Conservation (phyloP, 2,113 vertebrate genomes). For the Coreoperca whiteheadi region DNA sequence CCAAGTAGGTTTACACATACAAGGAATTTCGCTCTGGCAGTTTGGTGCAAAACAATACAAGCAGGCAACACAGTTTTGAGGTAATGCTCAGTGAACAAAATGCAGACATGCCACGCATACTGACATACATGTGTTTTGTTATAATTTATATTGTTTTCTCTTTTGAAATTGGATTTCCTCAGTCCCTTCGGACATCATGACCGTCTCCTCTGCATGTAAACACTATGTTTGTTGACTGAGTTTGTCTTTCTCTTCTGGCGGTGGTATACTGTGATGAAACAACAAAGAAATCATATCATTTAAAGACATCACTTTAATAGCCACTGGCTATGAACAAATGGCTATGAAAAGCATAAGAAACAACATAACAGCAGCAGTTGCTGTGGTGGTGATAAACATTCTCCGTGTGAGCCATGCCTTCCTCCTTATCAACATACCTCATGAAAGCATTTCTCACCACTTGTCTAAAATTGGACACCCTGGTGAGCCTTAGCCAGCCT, state of each 20-base stretch:
- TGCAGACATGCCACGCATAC: conserved; percentile 25
- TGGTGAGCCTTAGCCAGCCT: conserved; percentile 51
- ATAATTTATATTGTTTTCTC: conserved; percentile 5
- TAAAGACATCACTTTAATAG: not conserved
- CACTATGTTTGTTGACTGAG: not conserved
- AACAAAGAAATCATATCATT: not conserved
- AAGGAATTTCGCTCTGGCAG: too few species aligned
- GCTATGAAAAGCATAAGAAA: not conserved
- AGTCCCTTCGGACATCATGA: not conserved
- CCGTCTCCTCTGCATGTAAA: not conserved
- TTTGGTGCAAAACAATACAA: too few species aligned
- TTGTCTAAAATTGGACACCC: conserved; percentile 73
- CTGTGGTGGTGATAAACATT: not conserved
- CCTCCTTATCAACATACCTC: conserved; percentile 60
- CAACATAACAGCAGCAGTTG: not conserved
- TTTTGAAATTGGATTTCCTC: not conserved
- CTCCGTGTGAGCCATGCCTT: conserved; percentile 32
- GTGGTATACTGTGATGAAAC: not conserved
- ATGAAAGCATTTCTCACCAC: conserved; percentile 60
- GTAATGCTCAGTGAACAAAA: conserved; percentile 24
- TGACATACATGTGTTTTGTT: not conserved
- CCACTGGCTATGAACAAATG: not conserved
- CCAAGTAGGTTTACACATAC: too few species aligned
- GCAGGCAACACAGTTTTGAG: conserved; percentile 15
- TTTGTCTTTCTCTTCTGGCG: not conserved